A percentile compares a stretch with the other conserved stretches of the same genome.
Evolutionary conservation across 37 sponge, comb jelly and placozoan species (phyloP).

Genomic region (Theonella swinhoei): DNA sequence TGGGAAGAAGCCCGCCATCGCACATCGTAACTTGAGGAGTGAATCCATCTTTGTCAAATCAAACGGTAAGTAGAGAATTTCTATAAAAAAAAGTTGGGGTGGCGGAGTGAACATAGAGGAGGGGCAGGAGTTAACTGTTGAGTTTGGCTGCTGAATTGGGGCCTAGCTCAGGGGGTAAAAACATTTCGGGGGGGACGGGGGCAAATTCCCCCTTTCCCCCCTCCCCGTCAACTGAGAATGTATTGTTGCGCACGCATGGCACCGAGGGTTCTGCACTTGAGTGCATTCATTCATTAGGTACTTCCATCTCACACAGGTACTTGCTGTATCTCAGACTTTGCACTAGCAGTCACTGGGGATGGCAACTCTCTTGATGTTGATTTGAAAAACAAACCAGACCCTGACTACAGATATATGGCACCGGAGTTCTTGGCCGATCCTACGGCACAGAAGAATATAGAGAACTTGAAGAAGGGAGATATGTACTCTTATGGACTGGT

Average conservation of each 20-base stretch:
- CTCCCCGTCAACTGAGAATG: too few species aligned
- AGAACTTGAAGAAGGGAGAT: conserved; percentile 39
- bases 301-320: conserved; percentile 18
- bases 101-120: too few species aligned
- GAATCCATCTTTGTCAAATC: conserved; percentile 39
- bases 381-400: background rate
- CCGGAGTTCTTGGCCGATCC: conserved; percentile 47
- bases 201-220: too few species aligned
- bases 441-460: conserved; percentile 1
- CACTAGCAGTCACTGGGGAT: conserved; percentile 28
- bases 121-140: too few species aligned
- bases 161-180: too few species aligned
- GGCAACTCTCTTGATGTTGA: background rate
- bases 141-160: too few species aligned
- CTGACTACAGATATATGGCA: conserved; percentile 23
- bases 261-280: too few species aligned
- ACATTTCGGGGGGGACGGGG: too few species aligned
- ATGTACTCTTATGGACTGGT: conserved; percentile 68
- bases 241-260: too few species aligned
- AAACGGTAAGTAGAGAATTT: conserved; percentile 46
- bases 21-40: conserved; percentile 52
- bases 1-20: conserved; percentile 50
- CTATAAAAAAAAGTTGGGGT: too few species aligned
- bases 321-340: conserved; percentile 57
- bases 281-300: background rate